phyloP scores from a whole-genome alignment of 2,113 vertebrate genomes.

The Electrona antarctica region DNA sequence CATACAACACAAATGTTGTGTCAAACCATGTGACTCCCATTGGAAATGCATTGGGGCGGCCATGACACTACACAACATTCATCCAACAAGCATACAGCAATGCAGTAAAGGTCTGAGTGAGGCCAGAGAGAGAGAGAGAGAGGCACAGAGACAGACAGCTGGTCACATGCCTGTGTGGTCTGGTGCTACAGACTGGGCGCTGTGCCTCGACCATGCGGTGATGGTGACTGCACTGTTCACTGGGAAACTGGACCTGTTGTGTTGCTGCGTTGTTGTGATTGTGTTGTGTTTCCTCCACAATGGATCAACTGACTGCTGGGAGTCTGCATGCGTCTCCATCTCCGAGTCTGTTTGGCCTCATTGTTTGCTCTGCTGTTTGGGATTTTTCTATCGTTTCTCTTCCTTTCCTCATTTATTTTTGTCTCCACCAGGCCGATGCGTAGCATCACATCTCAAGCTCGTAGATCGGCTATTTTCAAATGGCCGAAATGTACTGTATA shows the following conservation, averaged over 20 bases:
- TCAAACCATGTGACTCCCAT: too few relatives aligned
- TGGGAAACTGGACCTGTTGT: slow-evolving; percentile 14
- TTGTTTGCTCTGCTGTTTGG: neutral
- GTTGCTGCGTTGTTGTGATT: slow-evolving; percentile 45
- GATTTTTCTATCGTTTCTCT: neutral
- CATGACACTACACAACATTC: too few relatives aligned
- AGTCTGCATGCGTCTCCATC: slow-evolving; percentile 16
- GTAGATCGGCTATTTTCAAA: too few relatives aligned
- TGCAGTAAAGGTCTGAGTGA: too few relatives aligned
- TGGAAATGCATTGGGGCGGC: too few relatives aligned
- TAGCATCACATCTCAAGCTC: too few relatives aligned
- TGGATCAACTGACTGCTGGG: slow-evolving; percentile 58
- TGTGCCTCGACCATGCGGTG: slow-evolving; percentile 55
- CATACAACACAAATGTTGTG: too few relatives aligned
- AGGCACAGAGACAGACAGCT: slow-evolving; percentile 29
- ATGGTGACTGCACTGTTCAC: slow-evolving; percentile 57
- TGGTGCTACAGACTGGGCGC: slow-evolving; percentile 62
- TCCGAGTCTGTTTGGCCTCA: too few relatives aligned
- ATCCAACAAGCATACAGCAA: too few relatives aligned
- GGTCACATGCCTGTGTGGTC: slow-evolving; percentile 72
- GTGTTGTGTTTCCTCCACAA: slow-evolving; percentile 57
- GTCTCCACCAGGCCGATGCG: too few relatives aligned
- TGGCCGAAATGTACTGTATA: too few relatives aligned
- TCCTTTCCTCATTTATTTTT: neutral
- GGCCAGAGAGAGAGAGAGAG: too few relatives aligned